Evolutionary conservation across 1,140 invertebrate genomes (phyloP).

Genomic region (Anoplolepis gracilipes): DNA sequence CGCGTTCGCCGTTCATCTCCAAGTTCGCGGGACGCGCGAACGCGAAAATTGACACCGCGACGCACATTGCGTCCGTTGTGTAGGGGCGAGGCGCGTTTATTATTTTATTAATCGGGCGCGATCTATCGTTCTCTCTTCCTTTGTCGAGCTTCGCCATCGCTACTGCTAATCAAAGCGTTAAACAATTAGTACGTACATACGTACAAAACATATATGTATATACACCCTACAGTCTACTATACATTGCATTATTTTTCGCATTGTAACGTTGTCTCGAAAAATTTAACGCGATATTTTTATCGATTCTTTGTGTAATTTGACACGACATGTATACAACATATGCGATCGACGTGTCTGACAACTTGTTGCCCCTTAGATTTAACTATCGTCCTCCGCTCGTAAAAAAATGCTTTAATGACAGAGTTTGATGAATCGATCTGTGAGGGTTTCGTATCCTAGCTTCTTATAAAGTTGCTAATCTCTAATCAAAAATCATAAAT

Average conservation of each 20-base stretch:
- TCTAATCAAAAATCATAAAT: neutral
- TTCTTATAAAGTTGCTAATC: neutral
- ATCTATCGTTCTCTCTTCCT: constrained; percentile 15
- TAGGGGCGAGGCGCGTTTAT: constrained; percentile 25
- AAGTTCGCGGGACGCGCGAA: constrained; percentile 33
- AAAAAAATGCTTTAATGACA: constrained; percentile 26
- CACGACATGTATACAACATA: neutral
- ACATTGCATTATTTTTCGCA: neutral
- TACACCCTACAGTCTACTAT: too few species aligned
- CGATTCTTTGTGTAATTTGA: constrained; percentile 18
- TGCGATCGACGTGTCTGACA: neutral
- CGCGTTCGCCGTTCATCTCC: constrained; percentile 40
- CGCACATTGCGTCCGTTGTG: constrained; percentile 19
- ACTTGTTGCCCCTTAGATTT: constrained; percentile 17
- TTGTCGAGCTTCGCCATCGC: constrained; percentile 18
- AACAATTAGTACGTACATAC: constrained; percentile 23
- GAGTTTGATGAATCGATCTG: constrained; percentile 19
- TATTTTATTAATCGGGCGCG: constrained; percentile 45
- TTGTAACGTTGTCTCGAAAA: neutral
- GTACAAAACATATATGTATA: too few species aligned
- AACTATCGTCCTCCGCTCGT: constrained; percentile 6
- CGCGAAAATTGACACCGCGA: constrained; percentile 49
- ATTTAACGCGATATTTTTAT: constrained; percentile 44
- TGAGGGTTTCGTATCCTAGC: neutral
- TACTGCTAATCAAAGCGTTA: constrained; percentile 25